A percentile compares a stretch with the other conserved stretches of the same genome.
Evolutionary conservation across 2,797 vertebrate genomes (phyloP).

Genomic region (Echeneis naucrates): DNA sequence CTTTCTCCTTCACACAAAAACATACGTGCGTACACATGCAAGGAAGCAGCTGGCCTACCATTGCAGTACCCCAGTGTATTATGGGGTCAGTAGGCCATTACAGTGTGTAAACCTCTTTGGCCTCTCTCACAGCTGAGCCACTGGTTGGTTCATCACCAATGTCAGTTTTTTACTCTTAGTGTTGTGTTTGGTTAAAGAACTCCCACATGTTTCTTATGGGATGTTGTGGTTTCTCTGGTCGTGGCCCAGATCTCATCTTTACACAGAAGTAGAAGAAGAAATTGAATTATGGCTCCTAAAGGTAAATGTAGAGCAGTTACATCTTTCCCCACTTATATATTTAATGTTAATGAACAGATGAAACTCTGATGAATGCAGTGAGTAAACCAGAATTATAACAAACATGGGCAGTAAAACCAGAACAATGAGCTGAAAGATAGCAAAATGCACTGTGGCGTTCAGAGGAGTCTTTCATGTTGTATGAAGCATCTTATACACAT

Average conservation of each 20-base stretch:
- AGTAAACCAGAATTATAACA: not conserved
- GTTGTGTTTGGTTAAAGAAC: constrained; percentile 25
- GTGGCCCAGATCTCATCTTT: constrained; percentile 9
- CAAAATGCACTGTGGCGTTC: too few relatives aligned
- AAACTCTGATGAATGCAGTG: not conserved
- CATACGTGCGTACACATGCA: constrained; percentile 22
- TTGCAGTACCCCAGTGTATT: constrained; percentile 61
- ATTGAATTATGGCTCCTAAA: not conserved
- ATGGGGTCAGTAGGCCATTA: constrained; percentile 63
- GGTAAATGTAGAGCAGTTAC: not conserved
- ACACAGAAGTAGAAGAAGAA: constrained; percentile 5
- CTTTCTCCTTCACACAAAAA: constrained; percentile 9
- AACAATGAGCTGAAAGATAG: too few relatives aligned
- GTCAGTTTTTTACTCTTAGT: constrained; percentile 18
- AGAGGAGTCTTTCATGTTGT: not conserved
- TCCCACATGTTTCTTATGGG: constrained; percentile 49
- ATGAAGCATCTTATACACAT: not conserved
- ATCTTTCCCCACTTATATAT: not conserved
- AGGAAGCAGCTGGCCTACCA: constrained; percentile 67
- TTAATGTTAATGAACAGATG: not conserved
- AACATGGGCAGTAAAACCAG: not conserved
- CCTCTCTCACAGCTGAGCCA: constrained; percentile 65
- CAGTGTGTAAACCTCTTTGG: constrained; percentile 60
- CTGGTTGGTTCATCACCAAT: constrained; percentile 38
- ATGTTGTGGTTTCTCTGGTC: constrained; percentile 24